phyloP scores from a whole-genome alignment of 1,140 invertebrate genomes.

The Goniozus legneri region DNA sequence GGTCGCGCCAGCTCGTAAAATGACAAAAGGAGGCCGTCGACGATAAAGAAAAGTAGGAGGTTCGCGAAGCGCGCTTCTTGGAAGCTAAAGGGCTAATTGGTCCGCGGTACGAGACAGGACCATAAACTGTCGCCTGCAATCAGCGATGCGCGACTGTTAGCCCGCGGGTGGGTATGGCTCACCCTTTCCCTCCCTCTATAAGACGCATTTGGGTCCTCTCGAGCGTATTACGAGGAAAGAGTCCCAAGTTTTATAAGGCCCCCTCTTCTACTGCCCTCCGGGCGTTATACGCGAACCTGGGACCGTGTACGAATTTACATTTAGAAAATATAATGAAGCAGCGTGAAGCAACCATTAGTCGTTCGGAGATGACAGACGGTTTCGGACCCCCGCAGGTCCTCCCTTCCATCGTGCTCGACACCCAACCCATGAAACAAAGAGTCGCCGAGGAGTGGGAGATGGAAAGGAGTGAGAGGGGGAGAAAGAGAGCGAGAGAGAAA shows the following conservation, averaged over 20 bases:
- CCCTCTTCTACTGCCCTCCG: conserved; percentile 26
- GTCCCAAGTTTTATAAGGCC: conserved; percentile 43
- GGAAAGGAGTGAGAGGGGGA: conserved; percentile 14
- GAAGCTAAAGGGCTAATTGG: conserved; percentile 52
- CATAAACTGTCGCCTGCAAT: conserved; percentile 57
- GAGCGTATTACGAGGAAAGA: conserved; percentile 21
- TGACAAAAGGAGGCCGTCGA: conserved; percentile 23
- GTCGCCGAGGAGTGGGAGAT: conserved; percentile 12
- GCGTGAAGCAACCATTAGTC: conserved; percentile 55
- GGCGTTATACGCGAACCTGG: conserved; percentile 25
- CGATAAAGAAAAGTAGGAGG: background rate
- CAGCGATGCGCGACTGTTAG: conserved; percentile 44
- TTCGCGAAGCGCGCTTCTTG: conserved; percentile 33
- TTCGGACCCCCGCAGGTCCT: conserved; percentile 52
- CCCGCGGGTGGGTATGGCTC: conserved; percentile 31
- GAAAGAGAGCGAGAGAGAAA: conserved; percentile 20
- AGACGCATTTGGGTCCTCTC: background rate
- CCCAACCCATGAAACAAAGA: conserved; percentile 41
- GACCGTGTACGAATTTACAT: conserved; percentile 55
- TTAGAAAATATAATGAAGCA: conserved; percentile 57
- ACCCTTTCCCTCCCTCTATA: conserved; percentile 7
- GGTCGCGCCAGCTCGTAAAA: conserved; percentile 17
- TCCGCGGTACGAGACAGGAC: conserved; percentile 41
- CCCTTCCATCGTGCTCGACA: conserved; percentile 7
- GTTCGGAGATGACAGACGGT: conserved; percentile 54